Conservation (phyloP, 2,113 vertebrate species). For the Riparia riparia region DNA sequence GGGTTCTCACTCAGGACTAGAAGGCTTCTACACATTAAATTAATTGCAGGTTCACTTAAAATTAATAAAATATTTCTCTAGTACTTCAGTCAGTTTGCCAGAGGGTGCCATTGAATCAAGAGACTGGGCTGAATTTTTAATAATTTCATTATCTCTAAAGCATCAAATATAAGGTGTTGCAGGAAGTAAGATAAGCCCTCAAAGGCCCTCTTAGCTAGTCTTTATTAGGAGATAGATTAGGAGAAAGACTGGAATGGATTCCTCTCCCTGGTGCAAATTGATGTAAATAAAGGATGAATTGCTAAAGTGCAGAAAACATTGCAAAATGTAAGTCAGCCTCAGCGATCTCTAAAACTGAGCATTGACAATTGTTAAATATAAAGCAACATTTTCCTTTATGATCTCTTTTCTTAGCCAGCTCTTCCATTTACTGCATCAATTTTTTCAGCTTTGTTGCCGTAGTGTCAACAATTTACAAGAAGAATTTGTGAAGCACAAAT, state of each 20-base stretch:
- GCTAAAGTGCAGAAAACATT: not conserved
- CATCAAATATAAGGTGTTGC: slow-evolving; percentile 1
- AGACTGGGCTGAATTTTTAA: slow-evolving; percentile 37
- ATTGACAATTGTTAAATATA: not conserved
- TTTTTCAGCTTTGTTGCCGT: not conserved
- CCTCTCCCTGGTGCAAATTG: not conserved
- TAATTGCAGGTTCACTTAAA: slow-evolving; percentile 9
- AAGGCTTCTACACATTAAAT: not conserved
- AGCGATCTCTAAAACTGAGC: not conserved
- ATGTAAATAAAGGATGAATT: not conserved
- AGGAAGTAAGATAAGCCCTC: not conserved
- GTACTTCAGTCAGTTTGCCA: slow-evolving; percentile 45
- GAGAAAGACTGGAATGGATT: not conserved
- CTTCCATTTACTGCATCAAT: not conserved
- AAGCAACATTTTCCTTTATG: not conserved
- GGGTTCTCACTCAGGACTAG: not conserved
- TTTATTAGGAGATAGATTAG: not conserved
- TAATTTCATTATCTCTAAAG: slow-evolving; percentile 29
- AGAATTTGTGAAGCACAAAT: not conserved
- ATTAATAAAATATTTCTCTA: slow-evolving; percentile 53
- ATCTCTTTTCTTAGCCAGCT: not conserved
- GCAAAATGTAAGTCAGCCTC: not conserved
- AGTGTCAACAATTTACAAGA: not conserved
- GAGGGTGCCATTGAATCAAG: slow-evolving; percentile 53
- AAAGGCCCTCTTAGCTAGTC: not conserved